Percentiles rank a stretch among this genome's conserved stretches.
Evolutionary conservation across 2,797 vertebrate genomes (phyloP).

Genomic region (Carcharodon carcharias): DNA sequence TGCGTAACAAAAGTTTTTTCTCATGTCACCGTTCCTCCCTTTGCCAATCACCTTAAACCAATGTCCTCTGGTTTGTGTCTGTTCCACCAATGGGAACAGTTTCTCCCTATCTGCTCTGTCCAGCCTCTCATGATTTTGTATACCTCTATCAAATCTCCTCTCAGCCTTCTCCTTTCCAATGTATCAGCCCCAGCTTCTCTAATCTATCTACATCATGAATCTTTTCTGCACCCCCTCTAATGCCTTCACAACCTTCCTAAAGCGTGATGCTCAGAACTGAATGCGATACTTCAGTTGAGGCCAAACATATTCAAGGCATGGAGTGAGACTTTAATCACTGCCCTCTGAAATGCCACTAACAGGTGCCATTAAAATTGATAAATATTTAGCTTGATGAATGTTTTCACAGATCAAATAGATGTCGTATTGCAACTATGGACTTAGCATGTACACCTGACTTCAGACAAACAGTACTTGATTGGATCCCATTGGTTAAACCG

Average conservation of each 20-base stretch:
- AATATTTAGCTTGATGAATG: not conserved
- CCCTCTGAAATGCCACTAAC: not conserved
- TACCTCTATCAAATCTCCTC: no score
- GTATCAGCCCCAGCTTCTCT: no score
- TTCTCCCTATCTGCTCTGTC: no score
- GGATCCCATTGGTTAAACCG: not conserved
- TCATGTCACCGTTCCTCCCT: not conserved
- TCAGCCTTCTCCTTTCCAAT: no score
- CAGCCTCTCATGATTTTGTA: no score
- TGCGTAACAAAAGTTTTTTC: not conserved
- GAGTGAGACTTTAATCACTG: not conserved
- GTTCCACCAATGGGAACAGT: no score
- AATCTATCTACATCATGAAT: no score
- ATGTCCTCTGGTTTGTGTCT: no score
- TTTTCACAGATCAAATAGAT: not conserved
- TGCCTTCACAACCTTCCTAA: no score
- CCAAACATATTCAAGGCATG: not conserved
- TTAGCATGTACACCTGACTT: not conserved
- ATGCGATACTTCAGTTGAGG: no score
- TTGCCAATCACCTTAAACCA: not conserved
- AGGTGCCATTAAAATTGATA: not conserved
- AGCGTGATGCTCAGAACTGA: no score
- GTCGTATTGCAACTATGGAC: not conserved
- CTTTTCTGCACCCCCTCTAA: no score
- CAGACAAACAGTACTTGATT: not conserved